Base-by-base conservation (phyloP, 2,113 vertebrate species). In the Epinephelus moara region DNA sequence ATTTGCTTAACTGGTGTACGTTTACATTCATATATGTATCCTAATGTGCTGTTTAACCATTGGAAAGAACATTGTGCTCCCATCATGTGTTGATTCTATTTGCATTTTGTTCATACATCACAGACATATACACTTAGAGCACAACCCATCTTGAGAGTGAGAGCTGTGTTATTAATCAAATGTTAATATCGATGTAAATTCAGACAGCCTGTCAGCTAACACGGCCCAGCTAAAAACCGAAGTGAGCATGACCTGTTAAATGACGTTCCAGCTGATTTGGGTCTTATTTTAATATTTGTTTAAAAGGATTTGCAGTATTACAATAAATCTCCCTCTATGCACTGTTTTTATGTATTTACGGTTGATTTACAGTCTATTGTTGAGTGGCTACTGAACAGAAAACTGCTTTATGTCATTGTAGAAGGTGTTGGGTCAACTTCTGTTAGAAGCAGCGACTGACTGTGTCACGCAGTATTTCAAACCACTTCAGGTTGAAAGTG, bases 241-340 rank as follows among this genome's bases (percentile, higher is more conserved):
- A 81, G 80, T 52, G 74, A 77, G 84, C 70, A 63, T 85, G 89
- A 90, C 78, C 89, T 75, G 88, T 84, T 84, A 76, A 91, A 90
- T 71, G 89, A 91, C 84, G 72, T 91, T 88, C 80, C 70, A 52
- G 75, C 78, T 83, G 89, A 91, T 94, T 94, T 94, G 91, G 89
- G 86, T 86, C 88, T 93, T 94, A 91, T 96, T 95, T 94, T 93
- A 94, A 95, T 95, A 94, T 95, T 95, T 95, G 90, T 95, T 93
- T 94, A 91, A 94, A 95, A 94, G 92, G 93, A 93, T 95, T 92
- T 88, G 89, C 86, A 73, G 79, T 42, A 85, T 93, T 90, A 84
- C 86, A 61, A 86, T 96, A 95, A 95, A 96, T 96, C 93, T 88
- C 80, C 52, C 3, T 2, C 85, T 18, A 74, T 55, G 89, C 86